Evolutionary conservation across 2,797 vertebrate genomes (phyloP).

Genomic region (Enteromius viviparus): DNA sequence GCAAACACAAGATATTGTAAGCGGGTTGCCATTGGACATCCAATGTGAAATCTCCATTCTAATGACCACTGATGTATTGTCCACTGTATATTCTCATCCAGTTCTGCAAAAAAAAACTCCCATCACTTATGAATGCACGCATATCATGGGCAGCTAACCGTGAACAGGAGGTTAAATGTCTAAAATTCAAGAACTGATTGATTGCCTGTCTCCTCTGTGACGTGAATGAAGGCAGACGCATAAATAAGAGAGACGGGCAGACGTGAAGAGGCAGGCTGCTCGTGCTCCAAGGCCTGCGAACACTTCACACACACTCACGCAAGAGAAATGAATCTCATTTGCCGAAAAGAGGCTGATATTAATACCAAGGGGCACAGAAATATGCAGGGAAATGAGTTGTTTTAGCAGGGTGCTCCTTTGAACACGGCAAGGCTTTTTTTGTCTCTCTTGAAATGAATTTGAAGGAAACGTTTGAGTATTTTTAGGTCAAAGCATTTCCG

Average conservation of each 20-base stretch:
- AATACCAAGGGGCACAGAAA: slow-evolving; percentile 57
- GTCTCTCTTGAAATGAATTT: slow-evolving; percentile 48
- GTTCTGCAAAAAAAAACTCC: not conserved
- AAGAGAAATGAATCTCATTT: slow-evolving; percentile 66
- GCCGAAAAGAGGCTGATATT: slow-evolving; percentile 58
- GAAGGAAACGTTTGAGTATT: slow-evolving; percentile 55
- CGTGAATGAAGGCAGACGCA: slow-evolving; percentile 61
- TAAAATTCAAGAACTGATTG: slow-evolving; percentile 69
- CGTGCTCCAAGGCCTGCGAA: slow-evolving; percentile 55
- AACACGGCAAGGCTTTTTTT: slow-evolving; percentile 49
- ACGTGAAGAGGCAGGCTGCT: slow-evolving; percentile 53
- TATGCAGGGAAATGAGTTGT: slow-evolving; percentile 51
- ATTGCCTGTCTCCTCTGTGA: slow-evolving; percentile 64
- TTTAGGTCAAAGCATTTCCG: slow-evolving; percentile 51
- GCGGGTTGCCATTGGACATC: not conserved
- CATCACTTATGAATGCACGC: slow-evolving; percentile 46
- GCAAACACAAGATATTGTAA: not conserved
- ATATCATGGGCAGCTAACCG: slow-evolving; percentile 61
- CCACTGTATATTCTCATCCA: slow-evolving; percentile 5
- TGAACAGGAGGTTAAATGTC: slow-evolving; percentile 61
- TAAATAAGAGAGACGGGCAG: slow-evolving; percentile 58
- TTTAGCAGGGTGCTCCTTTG: slow-evolving; percentile 56
- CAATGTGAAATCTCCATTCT: not conserved
- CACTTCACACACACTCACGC: slow-evolving; percentile 42
- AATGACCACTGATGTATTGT: slow-evolving; percentile 36